Evolutionary conservation across 2,113 vertebrate species (phyloP).

Genomic region (Lathamus discolor): DNA sequence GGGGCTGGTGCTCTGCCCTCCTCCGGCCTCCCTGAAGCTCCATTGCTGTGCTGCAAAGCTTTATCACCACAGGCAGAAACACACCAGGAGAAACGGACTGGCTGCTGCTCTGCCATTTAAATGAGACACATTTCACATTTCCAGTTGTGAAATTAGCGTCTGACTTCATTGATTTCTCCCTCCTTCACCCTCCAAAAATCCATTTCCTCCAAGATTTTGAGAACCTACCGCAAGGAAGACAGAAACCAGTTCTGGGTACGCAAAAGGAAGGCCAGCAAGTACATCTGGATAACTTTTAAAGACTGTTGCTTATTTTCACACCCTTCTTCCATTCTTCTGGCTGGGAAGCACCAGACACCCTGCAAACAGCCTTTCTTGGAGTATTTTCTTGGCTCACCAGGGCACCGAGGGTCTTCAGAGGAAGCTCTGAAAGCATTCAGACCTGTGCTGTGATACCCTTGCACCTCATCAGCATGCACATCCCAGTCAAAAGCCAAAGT

Average conservation of each 20-base stretch:
- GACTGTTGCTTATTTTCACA: neutral
- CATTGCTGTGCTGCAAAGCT: neutral
- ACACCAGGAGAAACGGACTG: neutral
- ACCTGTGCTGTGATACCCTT: neutral
- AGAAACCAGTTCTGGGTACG: neutral
- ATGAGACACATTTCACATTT: neutral
- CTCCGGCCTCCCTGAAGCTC: neutral
- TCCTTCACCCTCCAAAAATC: neutral
- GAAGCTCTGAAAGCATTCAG: neutral
- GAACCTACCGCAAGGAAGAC: neutral
- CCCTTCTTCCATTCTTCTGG: neutral
- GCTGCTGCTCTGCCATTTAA: neutral
- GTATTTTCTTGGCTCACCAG: neutral
- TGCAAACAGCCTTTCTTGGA: neutral
- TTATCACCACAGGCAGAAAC: neutral
- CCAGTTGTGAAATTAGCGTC: neutral
- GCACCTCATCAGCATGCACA: neutral
- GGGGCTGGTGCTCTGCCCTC: neutral
- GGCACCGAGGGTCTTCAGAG: neutral
- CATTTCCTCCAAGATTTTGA: neutral
- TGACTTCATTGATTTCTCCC: neutral
- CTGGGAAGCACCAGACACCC: neutral
- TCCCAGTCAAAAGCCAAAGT: neutral
- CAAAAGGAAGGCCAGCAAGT: neutral
- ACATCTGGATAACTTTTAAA: conserved; percentile 2